phyloP scores from a whole-genome alignment of 1,140 invertebrate genomes.

The Lordiphosa stackelbergi region DNA sequence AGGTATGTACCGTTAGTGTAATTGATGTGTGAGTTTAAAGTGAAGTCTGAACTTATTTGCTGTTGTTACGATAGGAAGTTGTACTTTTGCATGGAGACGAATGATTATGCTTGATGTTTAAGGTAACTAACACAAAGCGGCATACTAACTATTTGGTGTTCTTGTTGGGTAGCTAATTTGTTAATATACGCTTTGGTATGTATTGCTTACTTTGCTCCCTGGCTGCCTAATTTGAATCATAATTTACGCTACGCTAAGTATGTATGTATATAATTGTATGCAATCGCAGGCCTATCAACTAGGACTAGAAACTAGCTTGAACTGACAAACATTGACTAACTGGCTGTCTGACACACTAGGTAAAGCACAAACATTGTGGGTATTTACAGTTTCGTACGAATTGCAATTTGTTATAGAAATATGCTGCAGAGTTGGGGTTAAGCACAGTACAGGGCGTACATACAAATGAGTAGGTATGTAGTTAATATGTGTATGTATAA shows the following conservation, averaged over 20 bases:
- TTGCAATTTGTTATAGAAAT: conserved; percentile 33
- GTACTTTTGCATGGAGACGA: conserved; percentile 69
- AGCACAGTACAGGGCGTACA: conserved; percentile 38
- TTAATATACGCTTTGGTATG: conserved; percentile 29
- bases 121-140: conserved; percentile 39
- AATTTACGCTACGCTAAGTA: conserved; percentile 28
- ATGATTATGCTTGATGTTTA: conserved; percentile 56
- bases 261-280: conserved; percentile 14
- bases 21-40: conserved; percentile 52
- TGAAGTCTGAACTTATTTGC: conserved; percentile 40
- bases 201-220: conserved; percentile 57
- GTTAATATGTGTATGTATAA: conserved; percentile 16
- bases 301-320: conserved; percentile 41
- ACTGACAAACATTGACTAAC: conserved; percentile 41
- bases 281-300: conserved; percentile 23
- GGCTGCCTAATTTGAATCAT: conserved; percentile 49
- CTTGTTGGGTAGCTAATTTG: conserved; percentile 19
- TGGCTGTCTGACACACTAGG: conserved; percentile 24
- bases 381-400: conserved; percentile 58
- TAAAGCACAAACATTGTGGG: conserved; percentile 53
- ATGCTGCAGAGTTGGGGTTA: conserved; percentile 21
- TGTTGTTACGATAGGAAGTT: conserved; percentile 48
- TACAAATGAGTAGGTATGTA: conserved; percentile 18
- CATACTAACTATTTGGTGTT: conserved; percentile 4
- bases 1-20: conserved; percentile 23